Percentiles rank a stretch among this genome's conserved stretches.
Conservation (phyloP, 2,113 vertebrate species). For the Phylloscopus trochiloides region DNA sequence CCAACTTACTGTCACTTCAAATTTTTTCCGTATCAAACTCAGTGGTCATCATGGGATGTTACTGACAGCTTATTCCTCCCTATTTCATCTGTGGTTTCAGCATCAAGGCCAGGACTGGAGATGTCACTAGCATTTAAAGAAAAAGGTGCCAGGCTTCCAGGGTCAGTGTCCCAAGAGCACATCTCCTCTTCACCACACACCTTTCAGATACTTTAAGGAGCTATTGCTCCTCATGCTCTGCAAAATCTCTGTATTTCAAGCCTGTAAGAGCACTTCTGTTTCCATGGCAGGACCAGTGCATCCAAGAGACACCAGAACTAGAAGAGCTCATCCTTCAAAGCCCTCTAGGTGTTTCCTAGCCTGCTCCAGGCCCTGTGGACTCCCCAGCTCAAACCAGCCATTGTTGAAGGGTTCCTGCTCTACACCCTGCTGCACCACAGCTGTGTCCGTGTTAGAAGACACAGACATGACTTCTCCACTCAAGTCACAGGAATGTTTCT, state of each 20-base stretch:
- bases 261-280: background rate
- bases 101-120: background rate
- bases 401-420: background rate
- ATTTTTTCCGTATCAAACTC: background rate
- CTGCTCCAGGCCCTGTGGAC: background rate
- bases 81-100: background rate
- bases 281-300: background rate
- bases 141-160: background rate
- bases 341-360: background rate
- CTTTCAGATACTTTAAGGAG: background rate
- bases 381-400: accelerated
- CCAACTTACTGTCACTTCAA: background rate
- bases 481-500: background rate
- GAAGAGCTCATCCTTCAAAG: background rate
- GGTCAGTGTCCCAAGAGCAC: background rate
- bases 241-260: background rate
- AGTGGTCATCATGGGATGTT: accelerated
- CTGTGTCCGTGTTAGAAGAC: accelerated
- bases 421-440: background rate
- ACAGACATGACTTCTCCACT: background rate
- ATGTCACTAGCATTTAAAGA: background rate
- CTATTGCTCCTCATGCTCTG: background rate
- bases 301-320: background rate
- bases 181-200: background rate
- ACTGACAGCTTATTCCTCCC: background rate